Evolutionary conservation across 1,140 invertebrate species (phyloP), one percentile per base, ranked within the genome.

Genomic region (Drosophila kurseongensis): DNA sequence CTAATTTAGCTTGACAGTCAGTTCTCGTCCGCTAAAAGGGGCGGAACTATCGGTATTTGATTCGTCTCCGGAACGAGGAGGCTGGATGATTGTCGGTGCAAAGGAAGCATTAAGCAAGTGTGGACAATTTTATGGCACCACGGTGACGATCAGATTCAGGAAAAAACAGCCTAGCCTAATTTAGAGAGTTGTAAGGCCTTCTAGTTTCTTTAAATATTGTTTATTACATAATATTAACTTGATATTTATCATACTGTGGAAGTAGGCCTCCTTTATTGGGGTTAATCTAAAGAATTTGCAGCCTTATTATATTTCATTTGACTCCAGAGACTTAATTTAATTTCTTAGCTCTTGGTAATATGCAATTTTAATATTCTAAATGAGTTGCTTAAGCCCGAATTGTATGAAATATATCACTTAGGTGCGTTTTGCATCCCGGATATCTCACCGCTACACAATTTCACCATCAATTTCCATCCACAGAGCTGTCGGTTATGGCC

Each of bases 401-500:
- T 10, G 7, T 9, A 32, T 5, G 13, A 9, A 23, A 2, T 4
- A 5, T 35, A 3, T 12, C 4, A 7, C 18, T 29, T 32, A 7
- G 5, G 14, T 29, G 23, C 42, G 0, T 2, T 44, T 45, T 63
- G 12, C n/a, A 5, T 63, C 63, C 63, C 59, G 60, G 60, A 65
- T 68, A 29, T 69, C 13, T 45, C 36, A 13, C 38, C 27, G n/a
- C 41, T 44, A 16, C 2, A 18, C 29, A 58, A 72, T 71, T 72
- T 72, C 66, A 71, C 67, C 29, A 68, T 66, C 18, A 57, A 69
- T 62, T 47, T 47, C 54, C 38, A 55, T 57, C 16, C 38, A 35
- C 65, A 50, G 58, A 51, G 65, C 47, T 23, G 32, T 42, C 54
- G 10, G 73, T 58, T 73, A 80, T 79, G 78, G 73, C 76, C 77